phyloP scores from a whole-genome alignment of 2,797 vertebrate genomes.

The Crotalus adamanteus region DNA sequence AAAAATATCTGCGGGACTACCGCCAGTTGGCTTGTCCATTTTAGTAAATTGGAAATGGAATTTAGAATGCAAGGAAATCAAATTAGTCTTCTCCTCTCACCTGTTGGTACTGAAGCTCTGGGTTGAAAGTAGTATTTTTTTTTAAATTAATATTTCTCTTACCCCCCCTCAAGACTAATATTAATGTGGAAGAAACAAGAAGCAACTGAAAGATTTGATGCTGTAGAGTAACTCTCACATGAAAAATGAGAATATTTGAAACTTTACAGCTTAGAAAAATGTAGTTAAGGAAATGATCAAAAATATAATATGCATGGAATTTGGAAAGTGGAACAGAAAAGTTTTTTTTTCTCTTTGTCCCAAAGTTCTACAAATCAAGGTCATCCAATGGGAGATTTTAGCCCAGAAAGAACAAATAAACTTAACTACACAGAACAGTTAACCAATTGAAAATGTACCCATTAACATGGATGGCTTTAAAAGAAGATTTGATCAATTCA shows the following conservation, averaged over 20 bases:
- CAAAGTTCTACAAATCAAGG: neutral
- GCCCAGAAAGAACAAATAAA: neutral
- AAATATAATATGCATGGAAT: neutral
- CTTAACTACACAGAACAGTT: neutral
- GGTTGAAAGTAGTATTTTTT: neutral
- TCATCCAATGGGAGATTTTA: neutral
- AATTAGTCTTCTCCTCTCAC: neutral
- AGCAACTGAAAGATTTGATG: neutral
- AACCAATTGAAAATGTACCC: neutral
- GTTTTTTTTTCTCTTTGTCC: neutral
- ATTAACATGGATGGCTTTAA: neutral
- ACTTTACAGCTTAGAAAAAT: neutral
- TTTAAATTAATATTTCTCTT: neutral
- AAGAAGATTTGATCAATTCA: neutral
- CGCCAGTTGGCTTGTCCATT: neutral
- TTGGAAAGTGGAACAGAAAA: neutral
- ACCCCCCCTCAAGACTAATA: neutral
- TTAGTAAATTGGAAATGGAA: neutral
- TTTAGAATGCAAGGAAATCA: neutral
- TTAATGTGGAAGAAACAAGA: neutral
- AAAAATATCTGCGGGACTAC: neutral
- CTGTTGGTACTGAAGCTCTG: neutral
- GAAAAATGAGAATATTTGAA: neutral
- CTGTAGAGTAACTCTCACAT: neutral
- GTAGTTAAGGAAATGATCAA: neutral